A percentile compares a stretch with the other conserved stretches of the same genome.
These are phyloP conservation scores for Helogale parvula DNA, from an alignment of 2,113 vertebrate genomes.

Conservation along the genomic window DNA sequence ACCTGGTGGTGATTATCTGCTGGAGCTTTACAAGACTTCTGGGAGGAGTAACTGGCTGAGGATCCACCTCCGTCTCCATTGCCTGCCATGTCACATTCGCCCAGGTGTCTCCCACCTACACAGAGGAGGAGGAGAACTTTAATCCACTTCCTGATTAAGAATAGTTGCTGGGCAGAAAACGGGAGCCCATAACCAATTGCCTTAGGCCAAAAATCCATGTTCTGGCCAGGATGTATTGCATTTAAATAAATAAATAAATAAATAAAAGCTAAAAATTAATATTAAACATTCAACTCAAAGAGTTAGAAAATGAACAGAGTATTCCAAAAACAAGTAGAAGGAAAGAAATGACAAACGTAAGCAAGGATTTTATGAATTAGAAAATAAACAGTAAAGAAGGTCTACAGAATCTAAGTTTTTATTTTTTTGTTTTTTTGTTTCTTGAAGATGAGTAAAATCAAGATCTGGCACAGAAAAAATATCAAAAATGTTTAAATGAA, in stretches of 20 bases:
- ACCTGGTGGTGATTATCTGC: constrained; percentile 37
- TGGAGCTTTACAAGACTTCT: not conserved
- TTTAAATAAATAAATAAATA: not conserved
- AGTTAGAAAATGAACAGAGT: not conserved
- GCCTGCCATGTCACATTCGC: not conserved
- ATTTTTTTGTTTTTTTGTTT: not conserved
- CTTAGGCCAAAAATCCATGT: not conserved
- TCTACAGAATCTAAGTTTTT: not conserved
- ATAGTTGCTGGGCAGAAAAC: not conserved
- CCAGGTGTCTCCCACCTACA: not conserved
- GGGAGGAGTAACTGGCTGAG: not conserved
- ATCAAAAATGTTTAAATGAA: not conserved
- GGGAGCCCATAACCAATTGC: not conserved
- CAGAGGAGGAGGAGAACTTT: not conserved
- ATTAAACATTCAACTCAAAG: not conserved
- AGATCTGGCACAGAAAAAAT: not conserved
- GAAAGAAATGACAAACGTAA: not conserved
- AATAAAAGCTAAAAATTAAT: not conserved
- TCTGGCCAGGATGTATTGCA: not conserved
- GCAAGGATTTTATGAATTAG: not conserved
- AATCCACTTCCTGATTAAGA: not conserved
- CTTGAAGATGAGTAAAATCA: not conserved
- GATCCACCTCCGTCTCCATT: not conserved
- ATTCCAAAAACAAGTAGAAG: not conserved
- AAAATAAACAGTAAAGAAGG: constrained; percentile 11